These are phyloP conservation scores for Parelbella ahira DNA, from an alignment of 2,888 invertebrate species.

Conservation along the genomic window DNA sequence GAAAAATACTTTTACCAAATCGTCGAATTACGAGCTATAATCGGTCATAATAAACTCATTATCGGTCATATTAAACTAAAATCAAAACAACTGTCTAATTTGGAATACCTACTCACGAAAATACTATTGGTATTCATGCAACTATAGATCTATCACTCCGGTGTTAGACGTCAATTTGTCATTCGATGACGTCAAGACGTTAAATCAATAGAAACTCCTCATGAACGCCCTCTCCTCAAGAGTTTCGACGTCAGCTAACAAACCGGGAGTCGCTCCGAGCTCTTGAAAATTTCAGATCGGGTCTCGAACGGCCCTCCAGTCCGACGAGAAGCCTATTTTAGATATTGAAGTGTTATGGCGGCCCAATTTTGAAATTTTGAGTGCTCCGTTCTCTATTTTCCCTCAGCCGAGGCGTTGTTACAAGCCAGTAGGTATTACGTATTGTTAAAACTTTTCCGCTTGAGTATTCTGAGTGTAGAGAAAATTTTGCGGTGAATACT, in stretches of 20 bases:
- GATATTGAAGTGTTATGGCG: conserved; percentile 42
- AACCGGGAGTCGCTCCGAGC: conserved; percentile 43
- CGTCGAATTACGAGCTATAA: no score
- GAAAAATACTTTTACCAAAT: no score
- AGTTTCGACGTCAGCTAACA: conserved; percentile 40
- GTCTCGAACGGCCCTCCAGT: conserved; percentile 46
- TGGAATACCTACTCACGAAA: no score
- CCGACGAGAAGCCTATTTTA: conserved; percentile 52
- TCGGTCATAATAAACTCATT: no score
- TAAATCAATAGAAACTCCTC: conserved; percentile 3
- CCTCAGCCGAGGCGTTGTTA: conserved; percentile 10
- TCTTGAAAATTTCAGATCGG: conserved; percentile 50
- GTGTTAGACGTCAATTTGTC: background rate
- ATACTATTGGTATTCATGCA: no score
- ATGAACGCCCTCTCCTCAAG: conserved; percentile 6
- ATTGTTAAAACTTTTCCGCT: conserved; percentile 18
- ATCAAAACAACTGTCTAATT: no score
- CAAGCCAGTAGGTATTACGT: conserved; percentile 12
- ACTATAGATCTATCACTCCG: no score
- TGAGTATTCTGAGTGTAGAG: conserved; percentile 8
- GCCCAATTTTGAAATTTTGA: conserved; percentile 36
- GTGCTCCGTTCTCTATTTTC: conserved; percentile 17
- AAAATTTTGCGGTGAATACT: conserved; percentile 6
- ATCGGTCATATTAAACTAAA: no score
- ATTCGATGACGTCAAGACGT: background rate